Conservation (phyloP, 2,113 vertebrate genomes). For the Spea multiplicata region DNA sequence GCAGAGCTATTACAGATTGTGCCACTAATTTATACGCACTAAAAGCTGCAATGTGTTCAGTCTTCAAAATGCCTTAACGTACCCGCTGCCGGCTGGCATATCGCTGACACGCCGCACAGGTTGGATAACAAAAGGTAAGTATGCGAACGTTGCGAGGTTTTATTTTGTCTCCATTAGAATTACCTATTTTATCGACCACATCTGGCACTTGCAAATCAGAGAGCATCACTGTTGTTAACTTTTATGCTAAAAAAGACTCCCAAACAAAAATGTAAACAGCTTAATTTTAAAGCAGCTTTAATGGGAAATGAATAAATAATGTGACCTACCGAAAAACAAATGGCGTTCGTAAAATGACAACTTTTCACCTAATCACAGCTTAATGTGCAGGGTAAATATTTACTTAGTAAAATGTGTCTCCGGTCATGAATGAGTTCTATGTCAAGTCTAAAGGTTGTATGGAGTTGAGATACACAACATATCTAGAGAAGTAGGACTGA, state of each 20-base stretch:
- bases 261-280: conserved; percentile 31
- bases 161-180: conserved; percentile 13
- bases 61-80: neutral
- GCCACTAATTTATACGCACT: conserved; percentile 22
- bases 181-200: conserved; percentile 31
- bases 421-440: too few species aligned
- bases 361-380: too few species aligned
- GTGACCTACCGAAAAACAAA: neutral
- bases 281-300: conserved; percentile 11
- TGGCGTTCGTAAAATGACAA: too few species aligned
- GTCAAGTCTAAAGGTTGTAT: too few species aligned
- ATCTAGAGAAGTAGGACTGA: too few species aligned
- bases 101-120: neutral
- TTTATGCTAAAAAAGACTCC: conserved; percentile 22
- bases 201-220: conserved; percentile 35
- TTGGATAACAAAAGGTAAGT: conserved; percentile 32
- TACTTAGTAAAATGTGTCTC: too few species aligned
- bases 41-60: conserved; percentile 19
- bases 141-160: conserved; percentile 11
- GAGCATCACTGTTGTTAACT: conserved; percentile 33
- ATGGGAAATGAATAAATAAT: neutral
- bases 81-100: neutral
- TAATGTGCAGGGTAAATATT: too few species aligned
- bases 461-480: too few species aligned
- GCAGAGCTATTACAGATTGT: conserved; percentile 5